Percentiles rank a stretch among this genome's conserved stretches.
Evolutionary conservation across 2,888 invertebrate genomes (phyloP).

Genomic region (Meiosimyza platycephala): DNA sequence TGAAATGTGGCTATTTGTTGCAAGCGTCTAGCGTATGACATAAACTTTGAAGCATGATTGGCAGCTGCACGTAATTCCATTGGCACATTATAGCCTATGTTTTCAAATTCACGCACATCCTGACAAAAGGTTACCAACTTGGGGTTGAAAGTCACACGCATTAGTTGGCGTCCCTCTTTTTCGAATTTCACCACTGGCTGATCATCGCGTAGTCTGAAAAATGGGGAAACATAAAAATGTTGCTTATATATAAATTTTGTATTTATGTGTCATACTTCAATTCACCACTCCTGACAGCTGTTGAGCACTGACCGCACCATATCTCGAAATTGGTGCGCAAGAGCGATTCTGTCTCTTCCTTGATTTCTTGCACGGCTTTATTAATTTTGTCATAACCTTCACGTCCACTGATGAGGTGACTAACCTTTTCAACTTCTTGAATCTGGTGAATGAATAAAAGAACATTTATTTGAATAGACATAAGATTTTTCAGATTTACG

Average conservation of each 20-base stretch:
- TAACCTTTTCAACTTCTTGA: slow-evolving; percentile 65
- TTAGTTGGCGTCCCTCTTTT: slow-evolving; percentile 74
- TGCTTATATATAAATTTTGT: not conserved
- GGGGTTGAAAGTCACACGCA: slow-evolving; percentile 93
- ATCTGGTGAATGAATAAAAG: slow-evolving; percentile 47
- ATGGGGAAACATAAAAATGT: not conserved
- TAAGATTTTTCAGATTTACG: not conserved
- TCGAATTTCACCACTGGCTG: slow-evolving; percentile 86
- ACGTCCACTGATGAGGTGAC: slow-evolving; percentile 63
- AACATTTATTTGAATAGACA: too few species aligned
- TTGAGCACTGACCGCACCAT: slow-evolving; percentile 65
- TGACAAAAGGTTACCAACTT: slow-evolving; percentile 84
- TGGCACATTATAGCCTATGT: slow-evolving; percentile 83
- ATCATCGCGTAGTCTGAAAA: slow-evolving; percentile 71
- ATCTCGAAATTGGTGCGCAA: slow-evolving; percentile 66
- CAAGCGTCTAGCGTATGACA: slow-evolving; percentile 85
- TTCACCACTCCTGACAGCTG: slow-evolving; percentile 64
- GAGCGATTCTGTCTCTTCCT: slow-evolving; percentile 64
- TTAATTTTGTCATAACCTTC: slow-evolving; percentile 65
- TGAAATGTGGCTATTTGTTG: slow-evolving; percentile 96
- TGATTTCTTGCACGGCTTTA: slow-evolving; percentile 64
- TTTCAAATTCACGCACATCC: slow-evolving; percentile 88
- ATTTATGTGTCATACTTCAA: slow-evolving; percentile 52
- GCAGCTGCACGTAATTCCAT: slow-evolving; percentile 78
- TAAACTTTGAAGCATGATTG: slow-evolving; percentile 80